phyloP scores from a whole-genome alignment of 2,113 vertebrate genomes.

The Macaca nemestrina region DNA sequence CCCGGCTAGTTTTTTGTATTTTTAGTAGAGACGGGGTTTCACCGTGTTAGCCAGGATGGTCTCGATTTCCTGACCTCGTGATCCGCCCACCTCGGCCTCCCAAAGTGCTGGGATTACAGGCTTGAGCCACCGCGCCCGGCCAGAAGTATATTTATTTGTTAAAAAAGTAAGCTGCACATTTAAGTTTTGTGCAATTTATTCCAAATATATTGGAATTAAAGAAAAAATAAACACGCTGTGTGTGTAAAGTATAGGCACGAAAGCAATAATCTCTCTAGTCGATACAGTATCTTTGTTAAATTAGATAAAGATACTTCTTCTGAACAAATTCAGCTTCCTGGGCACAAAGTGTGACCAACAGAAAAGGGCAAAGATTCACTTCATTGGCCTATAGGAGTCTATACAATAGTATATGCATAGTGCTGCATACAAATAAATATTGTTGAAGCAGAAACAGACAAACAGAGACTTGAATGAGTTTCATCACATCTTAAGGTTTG shows the following conservation, averaged over 20 bases:
- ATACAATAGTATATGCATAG: background rate
- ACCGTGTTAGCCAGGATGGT: no score
- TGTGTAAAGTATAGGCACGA: background rate
- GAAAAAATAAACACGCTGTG: background rate
- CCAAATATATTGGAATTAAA: background rate
- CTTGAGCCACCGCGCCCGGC: no score
- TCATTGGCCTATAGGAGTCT: background rate
- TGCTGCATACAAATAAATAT: background rate
- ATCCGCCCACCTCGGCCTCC: no score
- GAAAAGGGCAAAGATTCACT: background rate
- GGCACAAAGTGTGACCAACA: background rate
- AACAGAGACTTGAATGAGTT: background rate
- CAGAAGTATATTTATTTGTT: background rate
- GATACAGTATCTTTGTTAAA: background rate
- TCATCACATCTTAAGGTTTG: background rate
- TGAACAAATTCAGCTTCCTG: background rate
- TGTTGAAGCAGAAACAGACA: background rate
- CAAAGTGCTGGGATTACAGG: no score
- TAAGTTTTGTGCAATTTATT: background rate
- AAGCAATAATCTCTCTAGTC: fast-evolving
- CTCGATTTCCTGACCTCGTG: no score
- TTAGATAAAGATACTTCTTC: background rate
- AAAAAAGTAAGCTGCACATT: background rate
- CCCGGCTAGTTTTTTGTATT: no score
- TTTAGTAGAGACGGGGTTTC: no score